Percentiles rank a stretch among this genome's conserved stretches.
Conservation (phyloP, 2,797 vertebrate species). For the Crenichthys baileyi region DNA sequence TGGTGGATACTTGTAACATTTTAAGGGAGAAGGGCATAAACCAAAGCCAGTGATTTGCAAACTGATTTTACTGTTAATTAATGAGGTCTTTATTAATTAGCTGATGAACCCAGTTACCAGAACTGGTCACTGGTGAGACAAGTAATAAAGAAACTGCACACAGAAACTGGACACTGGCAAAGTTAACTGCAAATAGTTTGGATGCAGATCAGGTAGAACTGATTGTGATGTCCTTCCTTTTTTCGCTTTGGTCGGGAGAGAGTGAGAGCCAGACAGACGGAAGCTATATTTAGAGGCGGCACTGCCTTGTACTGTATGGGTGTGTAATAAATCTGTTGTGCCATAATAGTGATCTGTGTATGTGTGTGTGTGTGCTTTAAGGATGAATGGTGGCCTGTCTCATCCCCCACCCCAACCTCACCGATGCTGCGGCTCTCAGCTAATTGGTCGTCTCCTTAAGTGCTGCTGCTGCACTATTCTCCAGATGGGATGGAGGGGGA, state of each 20-base stretch:
- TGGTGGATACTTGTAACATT: background rate
- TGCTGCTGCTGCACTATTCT: slow-evolving; percentile 77
- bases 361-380: slow-evolving; percentile 30
- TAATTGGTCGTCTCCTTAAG: slow-evolving; percentile 78
- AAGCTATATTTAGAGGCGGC: slow-evolving; percentile 73
- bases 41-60: no score
- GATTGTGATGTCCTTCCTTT: slow-evolving; percentile 29
- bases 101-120: background rate
- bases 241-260: slow-evolving; percentile 10
- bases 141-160: background rate
- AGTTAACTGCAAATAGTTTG: background rate
- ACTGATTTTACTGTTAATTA: no score
- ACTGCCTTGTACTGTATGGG: slow-evolving; percentile 65
- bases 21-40: no score
- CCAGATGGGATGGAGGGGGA: slow-evolving; percentile 59
- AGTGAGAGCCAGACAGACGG: slow-evolving; percentile 40
- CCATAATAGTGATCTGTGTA: slow-evolving; percentile 59
- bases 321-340: slow-evolving; percentile 75
- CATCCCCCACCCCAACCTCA: slow-evolving; percentile 34
- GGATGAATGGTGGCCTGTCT: slow-evolving; percentile 74
- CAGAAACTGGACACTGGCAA: background rate
- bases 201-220: slow-evolving; percentile 39
- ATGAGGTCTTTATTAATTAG: background rate
- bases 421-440: slow-evolving; percentile 62
- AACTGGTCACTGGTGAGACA: background rate